Base-by-base conservation (phyloP, 2,888 invertebrate genomes). In the Agonopterix heracliana region DNA sequence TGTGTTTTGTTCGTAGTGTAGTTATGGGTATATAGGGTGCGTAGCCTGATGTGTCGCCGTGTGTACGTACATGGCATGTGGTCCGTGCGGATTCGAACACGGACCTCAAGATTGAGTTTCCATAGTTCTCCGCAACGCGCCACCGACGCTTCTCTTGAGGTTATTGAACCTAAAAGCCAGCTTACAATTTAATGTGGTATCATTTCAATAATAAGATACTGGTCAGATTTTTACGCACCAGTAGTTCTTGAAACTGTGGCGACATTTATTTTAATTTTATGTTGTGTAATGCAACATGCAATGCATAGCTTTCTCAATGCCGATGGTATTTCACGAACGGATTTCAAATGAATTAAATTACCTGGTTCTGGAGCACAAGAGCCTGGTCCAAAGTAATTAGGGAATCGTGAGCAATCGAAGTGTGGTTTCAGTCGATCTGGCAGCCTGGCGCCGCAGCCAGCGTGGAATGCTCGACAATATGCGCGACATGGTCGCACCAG, bases 391-490 rank as follows among this genome's bases (percentile, higher is more conserved):
- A 91, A 92, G 66, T 93, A 94, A 64, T 96, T 95, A 0, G 95
- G 95, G 70, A 95, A 95, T 50, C 91, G 89, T 43, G 92, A 91
- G 68, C 96, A 96, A 75, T 96, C 94, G 55, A 96, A 90, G 50
- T 91, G 89, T 36, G 92, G 91, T 40, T 92, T 92, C 53, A 96
- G 90, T 36, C 92, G 90, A 3, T 92, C 91, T 0, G 94, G 91
- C 47, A 96, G 74, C 0, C 96, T 90, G 54, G 91, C 90, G 0
- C 95, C 95, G 75, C 97, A 97, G 13, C 96, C 95, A 2, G 91
- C 89, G 90, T 94, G 93, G 74, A 97, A 96, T 47, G 95, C 93
- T 54, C 94, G 91, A 75, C 97, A 97, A 76, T 96, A 96, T 58
- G 94, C 93, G 35, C 94, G 91, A 63, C 97, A 97, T 0, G 95